These are phyloP conservation scores for Rhyacophila evoluta DNA, from an alignment of 2,888 invertebrate genomes.

Conservation along the genomic window DNA sequence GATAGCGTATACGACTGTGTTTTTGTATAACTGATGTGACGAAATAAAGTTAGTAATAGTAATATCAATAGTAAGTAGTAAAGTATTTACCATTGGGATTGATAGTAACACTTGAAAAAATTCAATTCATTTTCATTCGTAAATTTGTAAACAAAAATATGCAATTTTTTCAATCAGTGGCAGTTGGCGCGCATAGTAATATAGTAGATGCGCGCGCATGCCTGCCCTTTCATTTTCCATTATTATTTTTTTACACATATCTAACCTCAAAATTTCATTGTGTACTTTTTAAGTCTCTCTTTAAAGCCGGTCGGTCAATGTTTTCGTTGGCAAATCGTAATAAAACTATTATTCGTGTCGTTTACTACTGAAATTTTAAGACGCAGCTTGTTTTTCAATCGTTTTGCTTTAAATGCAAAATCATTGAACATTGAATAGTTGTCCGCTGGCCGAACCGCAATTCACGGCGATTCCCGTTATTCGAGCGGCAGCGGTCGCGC, in stretches of 20 bases:
- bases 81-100: too few relatives aligned
- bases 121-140: too few relatives aligned
- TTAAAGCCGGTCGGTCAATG: neutral
- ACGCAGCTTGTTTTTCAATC: neutral
- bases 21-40: too few relatives aligned
- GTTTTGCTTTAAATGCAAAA: neutral
- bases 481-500: conserved; percentile 61
- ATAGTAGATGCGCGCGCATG: conserved; percentile 3
- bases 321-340: neutral
- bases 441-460: conserved; percentile 1
- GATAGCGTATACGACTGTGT: too few relatives aligned
- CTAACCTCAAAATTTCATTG: neutral
- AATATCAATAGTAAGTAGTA: neutral
- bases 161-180: too few relatives aligned
- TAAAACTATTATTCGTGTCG: too few relatives aligned
- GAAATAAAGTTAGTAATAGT: neutral
- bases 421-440: conserved; percentile 6
- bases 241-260: neutral
- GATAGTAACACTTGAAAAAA: neutral
- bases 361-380: neutral
- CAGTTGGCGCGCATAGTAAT: neutral
- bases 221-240: neutral
- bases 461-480: conserved; percentile 65
- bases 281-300: neutral
- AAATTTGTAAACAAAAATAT: too few relatives aligned